Conservation (phyloP, 2,113 vertebrate species). For the Brevimyrus niger region DNA sequence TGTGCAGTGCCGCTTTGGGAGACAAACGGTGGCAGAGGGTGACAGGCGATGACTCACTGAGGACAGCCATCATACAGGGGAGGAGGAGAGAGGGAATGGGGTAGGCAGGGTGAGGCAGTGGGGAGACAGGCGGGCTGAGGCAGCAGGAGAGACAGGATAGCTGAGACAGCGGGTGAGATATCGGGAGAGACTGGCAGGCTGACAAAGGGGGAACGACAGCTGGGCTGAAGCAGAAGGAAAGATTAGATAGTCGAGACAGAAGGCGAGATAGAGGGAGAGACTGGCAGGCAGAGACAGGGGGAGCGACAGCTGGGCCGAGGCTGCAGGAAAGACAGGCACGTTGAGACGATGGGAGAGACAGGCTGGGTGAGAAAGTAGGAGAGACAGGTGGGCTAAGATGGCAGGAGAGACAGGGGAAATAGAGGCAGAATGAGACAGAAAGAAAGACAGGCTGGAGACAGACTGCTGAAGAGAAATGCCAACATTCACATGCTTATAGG, state of each 20-base stretch:
- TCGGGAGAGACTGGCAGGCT: background rate
- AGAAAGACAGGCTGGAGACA: background rate
- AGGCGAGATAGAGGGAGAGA: background rate
- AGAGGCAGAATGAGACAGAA: background rate
- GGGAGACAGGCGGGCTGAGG: background rate
- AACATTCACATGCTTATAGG: background rate
- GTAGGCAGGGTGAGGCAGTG: background rate
- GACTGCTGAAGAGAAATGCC: background rate
- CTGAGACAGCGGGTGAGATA: too few relatives aligned
- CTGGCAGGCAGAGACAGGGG: background rate
- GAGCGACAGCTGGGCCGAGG: background rate
- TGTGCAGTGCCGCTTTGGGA: constrained; percentile 38
- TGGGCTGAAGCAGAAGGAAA: background rate
- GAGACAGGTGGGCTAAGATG: background rate
- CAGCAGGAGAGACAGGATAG: background rate
- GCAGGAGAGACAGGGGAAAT: background rate
- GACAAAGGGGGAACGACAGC: background rate
- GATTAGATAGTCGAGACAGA: background rate
- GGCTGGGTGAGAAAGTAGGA: background rate
- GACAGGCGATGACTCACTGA: constrained; percentile 35
- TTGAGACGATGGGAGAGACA: background rate
- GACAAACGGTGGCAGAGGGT: constrained; percentile 37
- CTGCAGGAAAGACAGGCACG: background rate
- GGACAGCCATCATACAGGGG: constrained; percentile 34
- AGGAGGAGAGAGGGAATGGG: too few relatives aligned